Evolutionary conservation across 2,113 vertebrate genomes (phyloP), one percentile per base, ranked within the genome.

Genomic region (Colius striatus): DNA sequence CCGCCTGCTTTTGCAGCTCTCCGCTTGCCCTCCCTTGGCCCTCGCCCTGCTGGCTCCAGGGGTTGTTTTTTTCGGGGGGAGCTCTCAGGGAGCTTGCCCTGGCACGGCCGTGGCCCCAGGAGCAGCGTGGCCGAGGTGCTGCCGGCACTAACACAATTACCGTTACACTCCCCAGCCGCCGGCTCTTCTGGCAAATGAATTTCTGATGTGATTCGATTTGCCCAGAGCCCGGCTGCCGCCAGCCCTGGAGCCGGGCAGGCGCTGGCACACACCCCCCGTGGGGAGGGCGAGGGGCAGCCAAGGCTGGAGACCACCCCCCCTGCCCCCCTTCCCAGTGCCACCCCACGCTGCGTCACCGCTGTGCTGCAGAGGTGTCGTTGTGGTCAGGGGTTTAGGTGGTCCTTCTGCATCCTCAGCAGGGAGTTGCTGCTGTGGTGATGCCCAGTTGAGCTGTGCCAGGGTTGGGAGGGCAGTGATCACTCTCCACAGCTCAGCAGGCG

Each of bases 191-290:
- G 11, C 5, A 67, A 0, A 74, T 43, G 75, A 71, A 91, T 88
- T 94, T 88, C 75, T 77, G 79, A 74, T 54, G 79, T 96, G 96
- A 97, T 96, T 95, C 0, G n/a, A 95, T 97, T 95, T 96, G 86
- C 1, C 5, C 0, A 4, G 89, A 14, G 51, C 89, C 47, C 12
- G 26, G 51, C 75, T 6, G 95, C 79, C 51, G 86, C 92, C 90
- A 32, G 29, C 60, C 80, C 29, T 0, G 22, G 58, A 68, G 95
- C 90, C 23, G 1, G 26, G 19, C 20, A 13, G 84, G 34, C 16
- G 6, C 51, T 9, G 78, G 83, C 1, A 1, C 63, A 66, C 58
- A 71, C 70, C 1, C 38, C 38, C 38, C 38, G 38, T 10, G 3
- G 21, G 27, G 62, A 81, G 34, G 47, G 14, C 12, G 2, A 45